These are phyloP conservation scores for Azorinus chamasolen DNA, from an alignment of 2,888 invertebrate species.

Conservation along the genomic window DNA sequence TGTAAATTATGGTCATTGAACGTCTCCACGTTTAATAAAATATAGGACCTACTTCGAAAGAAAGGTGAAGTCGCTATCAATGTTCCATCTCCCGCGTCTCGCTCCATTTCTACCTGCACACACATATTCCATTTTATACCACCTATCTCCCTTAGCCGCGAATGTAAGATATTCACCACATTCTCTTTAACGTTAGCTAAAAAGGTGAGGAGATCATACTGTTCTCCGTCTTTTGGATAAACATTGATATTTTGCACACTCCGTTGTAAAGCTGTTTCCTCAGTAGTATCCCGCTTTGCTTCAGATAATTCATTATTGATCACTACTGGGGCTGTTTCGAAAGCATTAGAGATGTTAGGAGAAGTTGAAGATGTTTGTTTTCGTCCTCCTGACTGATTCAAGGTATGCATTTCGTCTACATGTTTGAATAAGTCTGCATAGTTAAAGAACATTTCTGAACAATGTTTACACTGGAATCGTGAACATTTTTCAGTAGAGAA, in stretches of 20 bases:
- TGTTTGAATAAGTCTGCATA: slow-evolving; percentile 10
- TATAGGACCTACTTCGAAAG: slow-evolving; percentile 33
- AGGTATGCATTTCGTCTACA: background rate
- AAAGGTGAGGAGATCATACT: slow-evolving; percentile 40
- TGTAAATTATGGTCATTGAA: slow-evolving; percentile 26
- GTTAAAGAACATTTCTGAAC: background rate
- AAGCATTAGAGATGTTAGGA: background rate
- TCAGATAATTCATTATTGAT: too few species aligned
- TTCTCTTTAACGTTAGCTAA: slow-evolving; percentile 24
- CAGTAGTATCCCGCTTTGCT: background rate
- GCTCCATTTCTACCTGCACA: slow-evolving; percentile 38
- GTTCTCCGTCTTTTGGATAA: slow-evolving; percentile 16
- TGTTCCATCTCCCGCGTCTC: slow-evolving; percentile 35
- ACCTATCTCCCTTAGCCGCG: background rate
- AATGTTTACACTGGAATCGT: slow-evolving; percentile 3
- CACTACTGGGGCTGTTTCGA: too few species aligned
- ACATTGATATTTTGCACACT: slow-evolving; percentile 15
- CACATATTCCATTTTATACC: slow-evolving; percentile 49
- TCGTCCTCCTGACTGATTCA: background rate
- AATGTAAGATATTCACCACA: slow-evolving; percentile 10
- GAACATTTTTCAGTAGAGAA: background rate
- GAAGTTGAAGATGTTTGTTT: background rate
- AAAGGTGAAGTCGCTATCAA: slow-evolving; percentile 15
- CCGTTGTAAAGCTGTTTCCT: slow-evolving; percentile 16
- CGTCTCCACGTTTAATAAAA: slow-evolving; percentile 2